These are phyloP conservation scores for Dromococcyx pavoninus DNA, from an alignment of 2,797 vertebrate genomes.

Conservation along the genomic window DNA sequence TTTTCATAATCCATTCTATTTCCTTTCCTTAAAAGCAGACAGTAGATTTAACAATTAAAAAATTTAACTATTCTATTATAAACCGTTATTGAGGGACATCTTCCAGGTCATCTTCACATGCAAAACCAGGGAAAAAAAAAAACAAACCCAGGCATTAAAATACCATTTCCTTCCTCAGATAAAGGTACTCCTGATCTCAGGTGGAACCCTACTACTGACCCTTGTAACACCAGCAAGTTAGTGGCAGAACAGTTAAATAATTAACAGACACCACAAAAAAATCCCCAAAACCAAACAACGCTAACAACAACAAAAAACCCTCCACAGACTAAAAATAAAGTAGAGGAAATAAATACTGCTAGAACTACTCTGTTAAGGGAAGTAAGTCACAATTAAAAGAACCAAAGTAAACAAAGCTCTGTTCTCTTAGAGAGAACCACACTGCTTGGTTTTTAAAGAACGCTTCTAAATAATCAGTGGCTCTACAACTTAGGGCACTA, in stretches of 20 bases:
- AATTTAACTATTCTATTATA: no score
- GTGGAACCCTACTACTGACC: background rate
- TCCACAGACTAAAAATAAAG: no score
- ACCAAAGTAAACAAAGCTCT: background rate
- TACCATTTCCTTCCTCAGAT: background rate
- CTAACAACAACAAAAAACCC: no score
- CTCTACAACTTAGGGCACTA: background rate
- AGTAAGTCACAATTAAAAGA: background rate
- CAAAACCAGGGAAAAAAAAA: no score
- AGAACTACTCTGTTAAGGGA: background rate
- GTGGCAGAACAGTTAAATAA: background rate
- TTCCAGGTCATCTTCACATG: no score
- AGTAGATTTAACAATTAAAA: no score
- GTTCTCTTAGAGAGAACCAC: background rate
- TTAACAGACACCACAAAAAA: background rate
- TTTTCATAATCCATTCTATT: background rate
- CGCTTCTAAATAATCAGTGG: background rate
- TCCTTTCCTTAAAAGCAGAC: background rate
- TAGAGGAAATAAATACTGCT: background rate
- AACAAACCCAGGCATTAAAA: background rate
- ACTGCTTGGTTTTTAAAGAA: background rate
- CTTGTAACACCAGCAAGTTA: background rate
- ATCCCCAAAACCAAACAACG: no score
- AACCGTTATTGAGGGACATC: no score
- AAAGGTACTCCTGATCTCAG: background rate